phyloP scores from a whole-genome alignment of 2,797 vertebrate genomes.

The Helicolenus hilgendorfi region DNA sequence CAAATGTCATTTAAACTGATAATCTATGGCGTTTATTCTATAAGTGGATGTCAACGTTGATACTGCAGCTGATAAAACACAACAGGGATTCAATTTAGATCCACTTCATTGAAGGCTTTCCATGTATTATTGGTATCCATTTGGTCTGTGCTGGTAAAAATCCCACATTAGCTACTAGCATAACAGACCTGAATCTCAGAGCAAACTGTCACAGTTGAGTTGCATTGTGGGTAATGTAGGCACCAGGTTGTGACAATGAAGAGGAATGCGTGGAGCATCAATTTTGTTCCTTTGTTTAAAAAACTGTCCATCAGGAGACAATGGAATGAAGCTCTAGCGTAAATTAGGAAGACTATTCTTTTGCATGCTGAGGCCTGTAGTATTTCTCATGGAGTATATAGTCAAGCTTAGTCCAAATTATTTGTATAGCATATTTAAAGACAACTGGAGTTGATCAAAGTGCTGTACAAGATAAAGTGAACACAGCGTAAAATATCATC shows the following conservation, averaged over 20 bases:
- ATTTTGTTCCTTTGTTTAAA: background rate
- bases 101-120: background rate
- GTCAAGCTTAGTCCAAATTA: too few relatives aligned
- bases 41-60: background rate
- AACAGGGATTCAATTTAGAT: background rate
- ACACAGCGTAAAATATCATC: too few relatives aligned
- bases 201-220: background rate
- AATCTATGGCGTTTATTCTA: background rate
- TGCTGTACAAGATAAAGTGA: too few relatives aligned
- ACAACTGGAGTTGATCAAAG: too few relatives aligned
- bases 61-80: slow-evolving; percentile 13
- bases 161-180: background rate
- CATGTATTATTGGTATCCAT: background rate
- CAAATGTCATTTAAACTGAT: slow-evolving; percentile 2
- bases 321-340: background rate
- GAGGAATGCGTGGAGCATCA: background rate
- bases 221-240: background rate
- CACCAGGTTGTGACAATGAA: background rate
- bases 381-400: background rate
- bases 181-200: background rate
- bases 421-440: too few relatives aligned
- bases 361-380: background rate
- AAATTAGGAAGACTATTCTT: background rate
- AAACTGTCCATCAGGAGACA: background rate
- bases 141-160: background rate